Evolutionary conservation across 1,140 invertebrate genomes (phyloP).

Genomic region (Cydia amplana): DNA sequence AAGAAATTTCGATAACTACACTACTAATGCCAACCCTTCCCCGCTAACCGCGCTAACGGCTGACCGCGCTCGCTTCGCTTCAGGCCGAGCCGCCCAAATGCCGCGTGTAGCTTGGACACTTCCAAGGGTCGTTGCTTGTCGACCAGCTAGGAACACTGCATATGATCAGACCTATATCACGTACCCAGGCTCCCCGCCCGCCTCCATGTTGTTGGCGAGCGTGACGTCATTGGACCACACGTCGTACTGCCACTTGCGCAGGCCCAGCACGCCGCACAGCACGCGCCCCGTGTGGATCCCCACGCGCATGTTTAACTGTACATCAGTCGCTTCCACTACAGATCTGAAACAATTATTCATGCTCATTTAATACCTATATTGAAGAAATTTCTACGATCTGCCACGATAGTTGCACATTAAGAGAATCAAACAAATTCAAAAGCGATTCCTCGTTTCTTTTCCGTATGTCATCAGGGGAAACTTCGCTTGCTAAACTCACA

Average conservation of each 20-base stretch:
- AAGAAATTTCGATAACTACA: no score
- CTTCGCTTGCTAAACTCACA: no score
- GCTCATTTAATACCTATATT: background rate
- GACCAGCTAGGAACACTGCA: no score
- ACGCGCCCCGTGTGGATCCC: constrained; percentile 97
- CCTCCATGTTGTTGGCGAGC: constrained; percentile 98
- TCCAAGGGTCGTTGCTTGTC: no score
- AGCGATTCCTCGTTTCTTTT: no score
- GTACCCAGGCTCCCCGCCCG: constrained; percentile 95
- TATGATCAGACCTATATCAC: background rate
- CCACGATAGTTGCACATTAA: background rate
- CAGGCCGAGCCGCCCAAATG: no score
- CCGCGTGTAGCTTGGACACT: no score
- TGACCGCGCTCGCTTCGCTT: no score
- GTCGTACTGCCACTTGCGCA: constrained; percentile 99
- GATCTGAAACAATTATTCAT: constrained; percentile 81
- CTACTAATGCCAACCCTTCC: no score
- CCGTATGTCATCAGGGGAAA: no score
- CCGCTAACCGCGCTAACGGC: no score
- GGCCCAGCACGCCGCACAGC: constrained; percentile 95
- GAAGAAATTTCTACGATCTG: background rate
- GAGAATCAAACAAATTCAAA: no score
- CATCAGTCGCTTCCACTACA: constrained; percentile 91
- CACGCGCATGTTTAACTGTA: constrained; percentile 96
- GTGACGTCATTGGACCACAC: constrained; percentile 99